A percentile compares a stretch with the other conserved stretches of the same genome.
Evolutionary conservation across 1,140 invertebrate genomes (phyloP).

Genomic region (Aporrectodea caliginosa): DNA sequence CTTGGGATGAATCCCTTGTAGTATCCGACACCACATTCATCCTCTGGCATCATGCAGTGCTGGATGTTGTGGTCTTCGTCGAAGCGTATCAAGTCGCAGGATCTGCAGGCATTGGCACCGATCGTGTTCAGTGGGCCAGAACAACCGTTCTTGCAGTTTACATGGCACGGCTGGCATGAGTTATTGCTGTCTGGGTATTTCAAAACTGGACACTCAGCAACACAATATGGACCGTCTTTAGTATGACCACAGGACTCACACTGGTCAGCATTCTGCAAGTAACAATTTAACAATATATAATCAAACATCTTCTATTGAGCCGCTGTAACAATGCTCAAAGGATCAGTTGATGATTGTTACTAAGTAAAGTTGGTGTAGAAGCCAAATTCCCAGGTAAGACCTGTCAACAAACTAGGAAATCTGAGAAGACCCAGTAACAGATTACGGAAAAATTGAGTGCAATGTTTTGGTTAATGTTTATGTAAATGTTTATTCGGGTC

Average conservation of each 20-base stretch:
- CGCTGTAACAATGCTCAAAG: no score
- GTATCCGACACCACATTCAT: background rate
- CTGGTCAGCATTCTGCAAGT: constrained; percentile 70
- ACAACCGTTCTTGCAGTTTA: constrained; percentile 81
- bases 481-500: no score
- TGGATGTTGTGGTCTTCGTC: background rate
- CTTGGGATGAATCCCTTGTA: background rate
- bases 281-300: constrained; percentile 41
- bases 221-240: constrained; percentile 79
- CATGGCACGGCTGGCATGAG: constrained; percentile 76
- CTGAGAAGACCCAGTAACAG: no score
- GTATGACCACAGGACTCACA: constrained; percentile 82
- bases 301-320: constrained; percentile 19
- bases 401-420: no score
- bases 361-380: no score
- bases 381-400: no score
- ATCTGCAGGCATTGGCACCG: background rate
- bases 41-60: background rate
- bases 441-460: no score
- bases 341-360: no score
- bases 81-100: background rate
- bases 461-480: no score
- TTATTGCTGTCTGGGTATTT: constrained; percentile 71
- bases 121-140: constrained; percentile 65
- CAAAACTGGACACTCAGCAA: constrained; percentile 72